Percentiles rank a stretch among this genome's conserved stretches.
Conservation (phyloP, 2,113 vertebrate species). For the Crotalus tigris region DNA sequence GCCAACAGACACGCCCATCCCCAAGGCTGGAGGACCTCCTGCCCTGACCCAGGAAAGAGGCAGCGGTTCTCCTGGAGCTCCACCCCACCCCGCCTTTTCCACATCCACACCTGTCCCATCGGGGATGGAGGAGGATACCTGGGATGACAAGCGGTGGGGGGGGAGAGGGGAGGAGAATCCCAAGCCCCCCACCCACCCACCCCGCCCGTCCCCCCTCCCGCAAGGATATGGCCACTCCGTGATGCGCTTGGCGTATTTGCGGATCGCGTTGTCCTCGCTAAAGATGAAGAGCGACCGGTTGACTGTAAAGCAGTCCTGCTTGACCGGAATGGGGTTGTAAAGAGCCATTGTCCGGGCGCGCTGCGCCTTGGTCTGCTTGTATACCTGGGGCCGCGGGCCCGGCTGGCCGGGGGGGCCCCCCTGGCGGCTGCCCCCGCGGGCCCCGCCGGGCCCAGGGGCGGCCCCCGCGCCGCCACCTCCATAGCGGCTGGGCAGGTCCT, state of each 20-base stretch:
- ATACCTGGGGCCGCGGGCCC: slow-evolving; percentile 75
- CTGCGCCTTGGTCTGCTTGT: slow-evolving; percentile 96
- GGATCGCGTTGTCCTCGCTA: slow-evolving; percentile 96
- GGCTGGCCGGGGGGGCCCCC: slow-evolving; percentile 75
- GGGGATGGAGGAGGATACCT: not conserved
- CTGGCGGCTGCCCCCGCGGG: slow-evolving; percentile 74
- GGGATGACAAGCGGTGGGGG: not conserved
- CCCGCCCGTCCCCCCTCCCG: not conserved
- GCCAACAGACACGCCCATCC: not conserved
- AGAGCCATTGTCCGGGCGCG: slow-evolving; percentile 95
- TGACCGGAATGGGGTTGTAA: slow-evolving; percentile 97
- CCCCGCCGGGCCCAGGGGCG: slow-evolving; percentile 77
- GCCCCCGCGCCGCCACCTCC: slow-evolving; percentile 75
- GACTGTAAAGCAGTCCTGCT: slow-evolving; percentile 93
- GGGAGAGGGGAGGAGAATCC: not conserved
- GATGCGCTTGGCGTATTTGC: slow-evolving; percentile 97
- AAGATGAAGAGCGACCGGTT: slow-evolving; percentile 98
- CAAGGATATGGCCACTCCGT: slow-evolving; percentile 99
- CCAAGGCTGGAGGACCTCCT: not conserved
- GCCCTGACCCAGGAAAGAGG: not conserved
- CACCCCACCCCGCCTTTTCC: not conserved
- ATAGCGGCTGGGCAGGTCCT: slow-evolving; percentile 86
- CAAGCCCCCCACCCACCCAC: not conserved
- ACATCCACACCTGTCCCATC: not conserved
- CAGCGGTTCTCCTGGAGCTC: too few species aligned